Conservation (phyloP, 1,140 invertebrate species). For the Agrilus planipennis region DNA sequence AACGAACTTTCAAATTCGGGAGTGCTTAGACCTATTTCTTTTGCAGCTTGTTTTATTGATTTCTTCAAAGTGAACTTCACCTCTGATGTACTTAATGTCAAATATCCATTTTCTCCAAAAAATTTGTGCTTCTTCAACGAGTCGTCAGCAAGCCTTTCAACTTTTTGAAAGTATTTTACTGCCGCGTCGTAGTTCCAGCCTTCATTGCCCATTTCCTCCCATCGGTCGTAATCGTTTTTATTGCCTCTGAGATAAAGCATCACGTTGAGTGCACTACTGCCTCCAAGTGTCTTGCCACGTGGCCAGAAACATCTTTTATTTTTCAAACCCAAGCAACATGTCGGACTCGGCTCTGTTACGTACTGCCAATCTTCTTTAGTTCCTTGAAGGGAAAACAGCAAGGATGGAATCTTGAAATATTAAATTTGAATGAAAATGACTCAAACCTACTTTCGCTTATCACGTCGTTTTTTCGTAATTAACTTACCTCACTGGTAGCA, state of each 20-base stretch:
- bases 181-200: slow-evolving; percentile 20
- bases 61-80: slow-evolving; percentile 61
- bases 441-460: neutral
- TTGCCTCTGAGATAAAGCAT: slow-evolving; percentile 52
- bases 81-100: slow-evolving; percentile 60
- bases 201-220: slow-evolving; percentile 16
- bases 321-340: slow-evolving; percentile 52
- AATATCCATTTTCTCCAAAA: slow-evolving; percentile 49
- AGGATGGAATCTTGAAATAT: slow-evolving; percentile 12
- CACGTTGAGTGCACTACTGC: slow-evolving; percentile 46
- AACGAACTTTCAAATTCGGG: slow-evolving; percentile 35
- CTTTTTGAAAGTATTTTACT: slow-evolving; percentile 17
- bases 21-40: slow-evolving; percentile 65
- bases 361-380: slow-evolving; percentile 67
- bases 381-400: slow-evolving; percentile 15
- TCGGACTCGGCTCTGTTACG: slow-evolving; percentile 71
- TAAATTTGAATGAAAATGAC: neutral
- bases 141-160: slow-evolving; percentile 51
- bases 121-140: slow-evolving; percentile 5
- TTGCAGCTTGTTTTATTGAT: slow-evolving; percentile 68
- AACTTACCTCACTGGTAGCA: slow-evolving; percentile 17
- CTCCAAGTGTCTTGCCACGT: slow-evolving; percentile 40
- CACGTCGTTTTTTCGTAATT: neutral
- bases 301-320: slow-evolving; percentile 23
- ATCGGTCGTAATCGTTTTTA: slow-evolving; percentile 18